A percentile compares a stretch with the other conserved stretches of the same genome.
These are phyloP conservation scores for Microtus oregoni DNA, from an alignment of 2,113 vertebrate genomes.

Conservation along the genomic window DNA sequence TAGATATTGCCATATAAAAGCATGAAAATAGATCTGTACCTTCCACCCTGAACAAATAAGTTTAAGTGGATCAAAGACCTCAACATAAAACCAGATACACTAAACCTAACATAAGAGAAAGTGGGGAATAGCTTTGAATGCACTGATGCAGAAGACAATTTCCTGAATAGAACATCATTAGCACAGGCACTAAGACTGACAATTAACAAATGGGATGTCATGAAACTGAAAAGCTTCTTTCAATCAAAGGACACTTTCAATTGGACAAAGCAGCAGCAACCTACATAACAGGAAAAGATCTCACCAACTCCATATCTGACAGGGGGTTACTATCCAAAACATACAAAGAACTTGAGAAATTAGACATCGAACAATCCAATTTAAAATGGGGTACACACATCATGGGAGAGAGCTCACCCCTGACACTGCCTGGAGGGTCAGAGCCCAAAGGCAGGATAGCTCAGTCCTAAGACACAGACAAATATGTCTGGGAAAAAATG, in stretches of 20 bases:
- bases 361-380: not conserved
- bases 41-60: not conserved
- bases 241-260: not conserved
- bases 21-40: not conserved
- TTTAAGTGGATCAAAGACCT: not conserved
- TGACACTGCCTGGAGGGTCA: not conserved
- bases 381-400: not conserved
- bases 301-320: not conserved
- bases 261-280: not conserved
- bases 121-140: not conserved
- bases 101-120: not conserved
- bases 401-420: not conserved
- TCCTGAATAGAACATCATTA: not conserved
- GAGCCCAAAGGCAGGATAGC: not conserved
- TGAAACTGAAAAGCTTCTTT: not conserved
- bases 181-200: not conserved
- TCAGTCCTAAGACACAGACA: not conserved
- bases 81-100: not conserved
- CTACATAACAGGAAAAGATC: not conserved
- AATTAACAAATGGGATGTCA: not conserved
- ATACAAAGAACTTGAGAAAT: not conserved
- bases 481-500: not conserved
- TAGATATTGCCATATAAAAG: not conserved
- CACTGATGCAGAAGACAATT: not conserved
- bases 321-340: not conserved